These are phyloP conservation scores for Asobara japonica DNA, from an alignment of 1,140 invertebrate genomes.

Conservation along the genomic window DNA sequence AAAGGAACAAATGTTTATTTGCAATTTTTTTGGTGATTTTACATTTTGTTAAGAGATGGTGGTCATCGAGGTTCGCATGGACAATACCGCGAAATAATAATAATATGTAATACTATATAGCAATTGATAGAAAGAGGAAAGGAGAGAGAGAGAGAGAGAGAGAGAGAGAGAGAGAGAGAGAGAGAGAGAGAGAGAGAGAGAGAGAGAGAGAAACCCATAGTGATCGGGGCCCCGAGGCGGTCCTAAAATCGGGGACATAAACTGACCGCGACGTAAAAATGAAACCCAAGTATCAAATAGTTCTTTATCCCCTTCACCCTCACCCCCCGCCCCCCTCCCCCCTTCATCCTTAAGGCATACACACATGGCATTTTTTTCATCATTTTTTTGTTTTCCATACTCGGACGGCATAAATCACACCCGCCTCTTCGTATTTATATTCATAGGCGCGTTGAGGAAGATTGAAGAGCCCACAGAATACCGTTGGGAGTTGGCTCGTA, in stretches of 20 bases:
- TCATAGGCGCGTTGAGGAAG: conserved; percentile 59
- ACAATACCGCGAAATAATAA: no score
- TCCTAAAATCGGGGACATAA: conserved; percentile 58
- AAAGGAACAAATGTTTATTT: no score
- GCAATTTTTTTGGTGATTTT: no score
- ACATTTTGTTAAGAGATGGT: no score
- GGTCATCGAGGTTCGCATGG: no score
- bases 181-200: not conserved
- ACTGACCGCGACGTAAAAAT: conserved; percentile 61
- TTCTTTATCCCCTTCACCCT: conserved; percentile 29
- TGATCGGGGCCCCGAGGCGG: conserved; percentile 41
- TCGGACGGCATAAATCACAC: conserved; percentile 57
- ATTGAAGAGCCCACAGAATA: conserved; percentile 54
- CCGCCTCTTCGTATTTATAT: conserved; percentile 57
- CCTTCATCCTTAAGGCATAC: not conserved
- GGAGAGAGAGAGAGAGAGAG: no score
- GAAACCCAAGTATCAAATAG: conserved; percentile 52
- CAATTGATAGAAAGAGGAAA: no score
- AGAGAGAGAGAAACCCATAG: conserved; percentile 28
- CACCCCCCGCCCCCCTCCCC: not conserved
- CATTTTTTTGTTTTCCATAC: conserved; percentile 20
- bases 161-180: no score
- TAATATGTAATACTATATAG: no score
- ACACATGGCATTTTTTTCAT: conserved; percentile 7
- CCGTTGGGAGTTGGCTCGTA: conserved; percentile 53